Conservation (phyloP, 1,140 invertebrate species). For the Nebria ingens region DNA sequence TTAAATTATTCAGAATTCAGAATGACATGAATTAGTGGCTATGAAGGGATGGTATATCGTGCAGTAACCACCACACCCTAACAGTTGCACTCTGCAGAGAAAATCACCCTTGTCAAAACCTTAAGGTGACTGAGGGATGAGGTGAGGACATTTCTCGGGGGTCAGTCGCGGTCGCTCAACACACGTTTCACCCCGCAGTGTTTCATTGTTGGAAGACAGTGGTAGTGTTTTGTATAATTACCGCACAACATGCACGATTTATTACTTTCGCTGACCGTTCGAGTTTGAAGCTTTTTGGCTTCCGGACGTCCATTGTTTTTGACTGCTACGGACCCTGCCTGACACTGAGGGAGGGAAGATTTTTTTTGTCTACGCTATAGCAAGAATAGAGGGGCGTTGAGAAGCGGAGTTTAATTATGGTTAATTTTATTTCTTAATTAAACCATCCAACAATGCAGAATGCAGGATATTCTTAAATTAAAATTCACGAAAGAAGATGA, state of each 20-base stretch:
- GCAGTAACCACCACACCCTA: neutral
- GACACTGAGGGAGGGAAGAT: too few species aligned
- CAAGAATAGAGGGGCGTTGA: too few species aligned
- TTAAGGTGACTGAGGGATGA: neutral
- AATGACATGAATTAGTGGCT: neutral
- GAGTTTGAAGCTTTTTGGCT: neutral
- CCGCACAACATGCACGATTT: neutral
- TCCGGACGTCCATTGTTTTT: neutral
- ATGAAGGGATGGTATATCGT: neutral
- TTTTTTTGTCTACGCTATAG: too few species aligned
- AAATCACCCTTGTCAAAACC: neutral
- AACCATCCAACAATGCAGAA: neutral
- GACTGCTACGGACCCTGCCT: too few species aligned
- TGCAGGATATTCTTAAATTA: too few species aligned
- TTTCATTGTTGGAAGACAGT: neutral
- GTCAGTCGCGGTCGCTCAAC: neutral
- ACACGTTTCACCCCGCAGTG: neutral
- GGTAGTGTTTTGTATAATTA: conserved; percentile 2
- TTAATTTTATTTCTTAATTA: neutral
- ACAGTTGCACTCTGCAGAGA: neutral
- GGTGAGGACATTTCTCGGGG: neutral
- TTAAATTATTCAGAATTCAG: neutral
- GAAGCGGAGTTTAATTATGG: too few species aligned
- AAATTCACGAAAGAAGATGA: too few species aligned
- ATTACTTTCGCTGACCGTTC: neutral